These are phyloP conservation scores for Lasioglossum oenotherae DNA, from an alignment of 2,888 invertebrate species.

Conservation along the genomic window DNA sequence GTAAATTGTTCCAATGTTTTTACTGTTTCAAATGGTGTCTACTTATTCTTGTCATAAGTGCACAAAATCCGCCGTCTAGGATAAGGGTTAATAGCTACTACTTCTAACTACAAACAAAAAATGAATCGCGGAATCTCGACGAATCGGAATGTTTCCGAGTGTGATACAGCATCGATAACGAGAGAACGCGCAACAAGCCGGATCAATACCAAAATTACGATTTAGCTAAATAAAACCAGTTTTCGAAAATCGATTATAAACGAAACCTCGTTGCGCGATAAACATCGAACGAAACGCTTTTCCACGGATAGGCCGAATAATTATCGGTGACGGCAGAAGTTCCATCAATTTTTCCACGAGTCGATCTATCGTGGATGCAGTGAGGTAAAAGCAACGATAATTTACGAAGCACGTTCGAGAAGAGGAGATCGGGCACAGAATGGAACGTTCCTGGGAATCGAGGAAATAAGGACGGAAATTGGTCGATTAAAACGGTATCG, in stretches of 20 bases:
- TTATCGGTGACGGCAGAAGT: neutral
- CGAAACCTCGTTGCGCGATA: neutral
- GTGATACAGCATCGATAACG: neutral
- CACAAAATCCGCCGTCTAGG: no score
- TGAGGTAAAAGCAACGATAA: neutral
- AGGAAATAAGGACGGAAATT: constrained; percentile 55
- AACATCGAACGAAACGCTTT: neutral
- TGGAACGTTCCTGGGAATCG: constrained; percentile 42
- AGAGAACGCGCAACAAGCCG: neutral
- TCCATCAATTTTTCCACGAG: neutral
- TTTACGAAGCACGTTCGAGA: constrained; percentile 1
- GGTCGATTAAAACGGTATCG: constrained; percentile 53
- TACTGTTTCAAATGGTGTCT: no score
- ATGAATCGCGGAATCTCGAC: neutral
- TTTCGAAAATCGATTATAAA: neutral
- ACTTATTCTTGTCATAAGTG: no score
- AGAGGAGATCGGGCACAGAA: constrained; percentile 24
- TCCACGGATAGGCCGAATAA: neutral
- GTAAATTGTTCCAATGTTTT: no score
- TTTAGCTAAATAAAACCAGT: neutral
- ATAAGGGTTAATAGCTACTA: no score
- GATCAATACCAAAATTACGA: neutral
- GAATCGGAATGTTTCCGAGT: neutral
- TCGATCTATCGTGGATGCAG: constrained; percentile 5
- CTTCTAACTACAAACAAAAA: neutral